These are phyloP conservation scores for Apogon hyalosoma DNA, from an alignment of 2,797 vertebrate genomes.

Conservation along the genomic window DNA sequence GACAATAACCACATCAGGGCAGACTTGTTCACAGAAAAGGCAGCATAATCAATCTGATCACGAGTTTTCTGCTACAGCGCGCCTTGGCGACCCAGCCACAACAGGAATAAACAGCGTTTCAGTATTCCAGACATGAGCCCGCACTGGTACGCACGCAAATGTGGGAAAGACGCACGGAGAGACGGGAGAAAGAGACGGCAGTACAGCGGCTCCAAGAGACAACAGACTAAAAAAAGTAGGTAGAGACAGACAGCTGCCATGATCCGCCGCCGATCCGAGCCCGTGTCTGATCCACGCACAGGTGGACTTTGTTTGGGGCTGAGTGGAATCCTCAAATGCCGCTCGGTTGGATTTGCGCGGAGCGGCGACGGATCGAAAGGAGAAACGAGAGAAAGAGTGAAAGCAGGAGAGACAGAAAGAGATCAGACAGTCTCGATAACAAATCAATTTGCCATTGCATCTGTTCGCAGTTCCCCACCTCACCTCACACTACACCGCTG, in stretches of 20 bases:
- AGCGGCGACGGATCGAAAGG: slow-evolving; percentile 14
- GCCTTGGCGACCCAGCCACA: slow-evolving; percentile 67
- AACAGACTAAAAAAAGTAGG: slow-evolving; percentile 32
- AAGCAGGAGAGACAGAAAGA: slow-evolving; percentile 27
- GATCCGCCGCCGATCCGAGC: slow-evolving; percentile 11
- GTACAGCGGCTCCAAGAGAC: slow-evolving; percentile 21
- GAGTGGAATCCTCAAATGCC: slow-evolving; percentile 27
- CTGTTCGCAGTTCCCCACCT: slow-evolving; percentile 40
- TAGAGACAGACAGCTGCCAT: slow-evolving; percentile 45
- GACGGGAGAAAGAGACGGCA: slow-evolving; percentile 9
- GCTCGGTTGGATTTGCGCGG: slow-evolving; percentile 3
- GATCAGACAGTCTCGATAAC: slow-evolving; percentile 71
- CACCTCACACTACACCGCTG: slow-evolving; percentile 39
- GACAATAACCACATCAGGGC: slow-evolving; percentile 59
- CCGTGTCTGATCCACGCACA: slow-evolving; percentile 58
- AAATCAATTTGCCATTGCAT: slow-evolving; percentile 72
- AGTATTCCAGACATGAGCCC: slow-evolving; percentile 65
- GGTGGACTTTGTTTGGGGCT: slow-evolving; percentile 72
- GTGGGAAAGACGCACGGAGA: neutral
- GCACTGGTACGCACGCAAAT: slow-evolving; percentile 43
- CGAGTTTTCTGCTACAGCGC: slow-evolving; percentile 70
- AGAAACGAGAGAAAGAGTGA: slow-evolving; percentile 32
- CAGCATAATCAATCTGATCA: slow-evolving; percentile 70
- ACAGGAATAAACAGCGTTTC: slow-evolving; percentile 66
- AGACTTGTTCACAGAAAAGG: slow-evolving; percentile 40